Percentiles rank a stretch among this genome's conserved stretches.
phyloP scores from a whole-genome alignment of 2,113 vertebrate genomes.

The Gasterosteus aculeatus region DNA sequence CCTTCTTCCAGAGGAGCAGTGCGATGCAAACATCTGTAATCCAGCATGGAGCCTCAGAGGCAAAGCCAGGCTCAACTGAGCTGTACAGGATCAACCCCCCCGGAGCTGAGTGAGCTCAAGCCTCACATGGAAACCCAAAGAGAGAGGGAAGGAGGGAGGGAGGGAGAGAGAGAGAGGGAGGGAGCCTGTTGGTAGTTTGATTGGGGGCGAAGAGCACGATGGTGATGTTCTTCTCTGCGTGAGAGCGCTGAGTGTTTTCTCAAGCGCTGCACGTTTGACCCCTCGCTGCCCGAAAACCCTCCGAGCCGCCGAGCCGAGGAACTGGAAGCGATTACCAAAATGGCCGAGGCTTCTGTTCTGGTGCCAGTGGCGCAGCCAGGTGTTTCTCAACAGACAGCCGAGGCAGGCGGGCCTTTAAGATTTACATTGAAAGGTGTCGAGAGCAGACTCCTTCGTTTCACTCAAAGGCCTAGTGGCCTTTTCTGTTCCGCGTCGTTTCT shows the following conservation, averaged over 20 bases:
- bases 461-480: conserved; percentile 14
- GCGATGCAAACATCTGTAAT: conserved; percentile 40
- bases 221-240: conserved; percentile 7
- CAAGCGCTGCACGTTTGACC: conserved; percentile 45
- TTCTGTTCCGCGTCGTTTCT: conserved; percentile 11
- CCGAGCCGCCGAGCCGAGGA: conserved; percentile 29
- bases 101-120: conserved; percentile 19
- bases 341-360: conserved; percentile 23
- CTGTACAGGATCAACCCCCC: conserved; percentile 34
- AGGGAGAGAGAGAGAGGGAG: not conserved
- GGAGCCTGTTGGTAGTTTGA: conserved; percentile 15
- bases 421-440: conserved; percentile 23
- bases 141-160: not conserved
- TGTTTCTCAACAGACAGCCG: conserved; percentile 25
- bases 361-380: conserved; percentile 28
- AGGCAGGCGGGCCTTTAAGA: conserved; percentile 6
- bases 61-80: conserved; percentile 39
- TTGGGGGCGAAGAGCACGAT: not conserved
- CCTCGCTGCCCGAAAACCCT: conserved; percentile 28
- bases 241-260: conserved; percentile 10
- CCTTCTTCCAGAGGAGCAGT: conserved; percentile 14
- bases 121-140: conserved; percentile 6
- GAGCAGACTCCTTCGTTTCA: conserved; percentile 12
- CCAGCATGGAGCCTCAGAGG: conserved; percentile 28
- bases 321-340: conserved; percentile 55